phyloP scores from a whole-genome alignment of 2,113 vertebrate species.

The Alligator mississippiensis region DNA sequence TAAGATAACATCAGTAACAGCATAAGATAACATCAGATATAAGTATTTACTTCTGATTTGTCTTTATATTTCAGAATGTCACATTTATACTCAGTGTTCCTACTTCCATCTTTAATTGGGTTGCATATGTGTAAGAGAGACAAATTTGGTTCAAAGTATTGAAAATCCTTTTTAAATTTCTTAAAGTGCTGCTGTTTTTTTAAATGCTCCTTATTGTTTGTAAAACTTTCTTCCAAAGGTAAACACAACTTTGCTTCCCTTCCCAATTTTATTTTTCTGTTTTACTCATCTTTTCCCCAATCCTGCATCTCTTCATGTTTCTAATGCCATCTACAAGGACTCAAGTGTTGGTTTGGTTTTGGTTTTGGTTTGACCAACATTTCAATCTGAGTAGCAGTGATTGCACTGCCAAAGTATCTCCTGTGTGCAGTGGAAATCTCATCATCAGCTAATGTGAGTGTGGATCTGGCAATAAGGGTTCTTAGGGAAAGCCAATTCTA shows the following conservation, averaged over 20 bases:
- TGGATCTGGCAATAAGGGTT: neutral
- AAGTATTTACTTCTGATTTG: neutral
- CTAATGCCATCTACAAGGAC: neutral
- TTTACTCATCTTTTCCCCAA: neutral
- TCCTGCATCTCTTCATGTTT: neutral
- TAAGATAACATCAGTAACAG: neutral
- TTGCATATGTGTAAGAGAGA: neutral
- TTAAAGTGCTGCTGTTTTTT: slow-evolving; percentile 12
- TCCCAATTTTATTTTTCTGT: neutral
- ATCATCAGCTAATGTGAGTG: rapidly evolving
- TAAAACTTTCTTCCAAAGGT: neutral
- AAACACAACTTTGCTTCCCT: neutral
- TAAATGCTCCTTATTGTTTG: neutral
- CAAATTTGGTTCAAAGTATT: neutral
- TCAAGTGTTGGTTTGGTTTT: neutral
- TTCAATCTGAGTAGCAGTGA: neutral
- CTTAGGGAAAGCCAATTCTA: neutral
- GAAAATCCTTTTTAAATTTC: neutral
- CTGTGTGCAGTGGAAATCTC: neutral
- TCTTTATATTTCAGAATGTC: neutral
- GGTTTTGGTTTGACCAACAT: neutral
- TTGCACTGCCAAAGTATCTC: neutral
- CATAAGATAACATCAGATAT: neutral
- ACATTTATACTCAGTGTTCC: neutral
- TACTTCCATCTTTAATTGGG: neutral